Evolutionary conservation across 2,888 invertebrate species (phyloP).

Genomic region (Pristionchus fissidentatus): DNA sequence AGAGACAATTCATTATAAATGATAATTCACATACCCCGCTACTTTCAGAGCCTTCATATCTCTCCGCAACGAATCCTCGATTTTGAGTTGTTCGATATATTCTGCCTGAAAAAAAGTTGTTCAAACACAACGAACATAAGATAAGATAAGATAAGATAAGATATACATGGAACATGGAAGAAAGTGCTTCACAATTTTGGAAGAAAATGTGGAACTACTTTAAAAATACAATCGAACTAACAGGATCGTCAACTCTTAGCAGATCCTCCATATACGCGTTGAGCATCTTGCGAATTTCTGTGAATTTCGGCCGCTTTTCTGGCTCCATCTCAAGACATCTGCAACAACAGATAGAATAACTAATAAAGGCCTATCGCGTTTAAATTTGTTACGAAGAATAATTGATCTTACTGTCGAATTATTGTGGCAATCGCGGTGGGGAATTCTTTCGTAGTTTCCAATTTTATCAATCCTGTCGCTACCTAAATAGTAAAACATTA

Average conservation of each 20-base stretch:
- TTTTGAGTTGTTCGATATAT: not conserved
- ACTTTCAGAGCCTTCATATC: slow-evolving; percentile 7
- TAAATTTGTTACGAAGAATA: not conserved
- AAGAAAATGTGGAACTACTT: no score
- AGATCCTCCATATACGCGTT: slow-evolving; percentile 30
- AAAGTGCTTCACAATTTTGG: no score
- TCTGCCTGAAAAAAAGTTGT: not conserved
- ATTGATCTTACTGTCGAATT: not conserved
- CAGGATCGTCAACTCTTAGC: slow-evolving; percentile 31
- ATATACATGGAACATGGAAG: no score
- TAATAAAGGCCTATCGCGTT: not conserved
- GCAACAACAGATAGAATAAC: not conserved
- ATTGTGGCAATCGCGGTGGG: not conserved
- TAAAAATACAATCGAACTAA: not conserved
- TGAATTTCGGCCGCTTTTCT: not conserved
- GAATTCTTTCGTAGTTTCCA: slow-evolving; percentile 4
- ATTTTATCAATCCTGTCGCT: not conserved
- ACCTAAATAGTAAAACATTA: slow-evolving; percentile 8
- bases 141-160: no score
- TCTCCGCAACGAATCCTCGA: not conserved
- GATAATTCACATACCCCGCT: not conserved
- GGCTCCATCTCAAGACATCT: slow-evolving; percentile 41
- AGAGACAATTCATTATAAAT: not conserved
- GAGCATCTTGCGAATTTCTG: not conserved
- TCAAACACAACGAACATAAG: no score